These are phyloP conservation scores for Serranus cabrilla DNA, from an alignment of 2,797 vertebrate genomes.

Conservation along the genomic window DNA sequence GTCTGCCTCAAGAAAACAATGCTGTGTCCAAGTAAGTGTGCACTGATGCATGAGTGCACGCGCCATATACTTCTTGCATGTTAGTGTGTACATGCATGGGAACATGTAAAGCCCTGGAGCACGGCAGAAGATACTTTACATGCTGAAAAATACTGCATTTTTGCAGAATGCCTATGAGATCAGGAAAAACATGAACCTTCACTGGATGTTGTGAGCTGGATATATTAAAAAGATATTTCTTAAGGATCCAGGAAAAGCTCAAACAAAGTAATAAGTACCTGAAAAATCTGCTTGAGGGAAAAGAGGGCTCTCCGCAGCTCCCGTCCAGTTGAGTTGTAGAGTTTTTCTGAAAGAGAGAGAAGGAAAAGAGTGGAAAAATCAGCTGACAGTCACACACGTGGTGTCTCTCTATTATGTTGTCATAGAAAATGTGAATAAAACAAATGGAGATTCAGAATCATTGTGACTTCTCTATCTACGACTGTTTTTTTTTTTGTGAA, in stretches of 20 bases:
- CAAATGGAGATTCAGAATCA: slow-evolving; percentile 5
- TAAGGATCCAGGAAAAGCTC: not conserved
- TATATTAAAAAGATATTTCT: slow-evolving; percentile 4
- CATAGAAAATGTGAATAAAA: slow-evolving; percentile 22
- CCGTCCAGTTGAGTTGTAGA: slow-evolving; percentile 95
- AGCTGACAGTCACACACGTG: slow-evolving; percentile 45
- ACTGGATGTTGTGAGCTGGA: slow-evolving; percentile 5
- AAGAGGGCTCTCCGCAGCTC: slow-evolving; percentile 96
- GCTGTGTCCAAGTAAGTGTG: slow-evolving; percentile 45
- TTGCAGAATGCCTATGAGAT: not conserved
- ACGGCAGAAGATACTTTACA: not conserved
- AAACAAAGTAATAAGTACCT: slow-evolving; percentile 84
- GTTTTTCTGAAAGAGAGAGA: slow-evolving; percentile 89
- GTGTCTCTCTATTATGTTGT: slow-evolving; percentile 21
- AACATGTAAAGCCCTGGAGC: slow-evolving; percentile 7
- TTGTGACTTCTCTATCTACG: slow-evolving; percentile 2
- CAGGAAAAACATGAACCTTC: not conserved
- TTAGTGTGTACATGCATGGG: not conserved
- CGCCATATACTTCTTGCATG: slow-evolving; percentile 22
- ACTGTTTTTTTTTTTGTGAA: not conserved
- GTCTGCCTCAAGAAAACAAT: slow-evolving; percentile 56
- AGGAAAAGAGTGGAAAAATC: slow-evolving; percentile 45
- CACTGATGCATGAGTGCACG: slow-evolving; percentile 29
- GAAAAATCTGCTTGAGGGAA: slow-evolving; percentile 99
- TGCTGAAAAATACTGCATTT: not conserved